These are phyloP conservation scores for Pammene aurita DNA, from an alignment of 2,888 invertebrate species.

Conservation along the genomic window DNA sequence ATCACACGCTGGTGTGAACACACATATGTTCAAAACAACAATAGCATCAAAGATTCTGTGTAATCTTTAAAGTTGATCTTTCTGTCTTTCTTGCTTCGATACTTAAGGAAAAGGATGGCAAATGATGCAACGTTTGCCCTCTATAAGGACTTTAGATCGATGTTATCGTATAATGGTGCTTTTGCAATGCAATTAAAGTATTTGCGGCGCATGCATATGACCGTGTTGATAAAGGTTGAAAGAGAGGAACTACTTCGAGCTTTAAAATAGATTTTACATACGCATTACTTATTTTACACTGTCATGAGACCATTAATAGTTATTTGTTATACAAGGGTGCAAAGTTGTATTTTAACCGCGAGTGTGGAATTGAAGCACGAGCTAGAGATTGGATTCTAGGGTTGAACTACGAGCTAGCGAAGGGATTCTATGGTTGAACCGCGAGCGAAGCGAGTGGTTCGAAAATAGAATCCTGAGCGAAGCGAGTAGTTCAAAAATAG, in stretches of 20 bases:
- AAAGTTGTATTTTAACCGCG: no score
- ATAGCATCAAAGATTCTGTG: background rate
- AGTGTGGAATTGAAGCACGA: no score
- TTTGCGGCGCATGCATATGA: slow-evolving; percentile 2
- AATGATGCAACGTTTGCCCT: background rate
- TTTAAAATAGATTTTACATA: background rate
- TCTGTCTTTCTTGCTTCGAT: slow-evolving; percentile 5
- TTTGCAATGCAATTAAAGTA: slow-evolving; percentile 26
- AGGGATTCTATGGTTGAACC: no score
- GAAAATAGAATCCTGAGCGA: no score
- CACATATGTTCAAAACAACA: slow-evolving; percentile 24
- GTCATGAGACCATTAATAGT: background rate
- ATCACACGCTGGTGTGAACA: slow-evolving; percentile 34
- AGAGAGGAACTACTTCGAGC: background rate
- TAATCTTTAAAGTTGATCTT: slow-evolving; percentile 4
- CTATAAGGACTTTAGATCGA: slow-evolving; percentile 12
- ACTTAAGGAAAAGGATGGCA: background rate
- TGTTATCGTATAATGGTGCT: slow-evolving; percentile 15
- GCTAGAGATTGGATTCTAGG: no score
- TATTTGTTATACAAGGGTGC: no score
- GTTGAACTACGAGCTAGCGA: no score
- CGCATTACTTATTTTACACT: background rate
- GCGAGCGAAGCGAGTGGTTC: no score
- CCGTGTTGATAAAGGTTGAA: background rate
- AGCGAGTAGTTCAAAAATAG: no score